Conservation (phyloP, 2,113 vertebrate species). For the Gavia stellata region DNA sequence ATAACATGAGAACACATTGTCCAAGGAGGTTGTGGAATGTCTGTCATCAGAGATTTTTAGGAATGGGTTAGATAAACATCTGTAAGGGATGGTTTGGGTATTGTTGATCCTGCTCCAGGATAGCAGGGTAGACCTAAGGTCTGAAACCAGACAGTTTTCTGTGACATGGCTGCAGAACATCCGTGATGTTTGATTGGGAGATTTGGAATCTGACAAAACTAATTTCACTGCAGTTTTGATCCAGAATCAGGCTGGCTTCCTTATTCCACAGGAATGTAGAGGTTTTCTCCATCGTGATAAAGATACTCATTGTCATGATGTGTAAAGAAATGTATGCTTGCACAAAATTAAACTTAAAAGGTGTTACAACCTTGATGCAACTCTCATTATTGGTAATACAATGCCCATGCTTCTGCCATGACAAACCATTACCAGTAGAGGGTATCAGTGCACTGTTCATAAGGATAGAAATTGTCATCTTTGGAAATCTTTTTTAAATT, state of each 20-base stretch:
- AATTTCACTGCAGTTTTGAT: neutral
- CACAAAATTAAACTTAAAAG: rapidly evolving
- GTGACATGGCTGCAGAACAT: neutral
- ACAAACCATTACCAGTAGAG: neutral
- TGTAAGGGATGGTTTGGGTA: neutral
- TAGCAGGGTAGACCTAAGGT: neutral
- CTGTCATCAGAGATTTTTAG: neutral
- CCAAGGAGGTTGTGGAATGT: neutral
- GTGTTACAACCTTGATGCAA: neutral
- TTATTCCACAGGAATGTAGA: too few relatives aligned
- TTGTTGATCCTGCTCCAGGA: neutral
- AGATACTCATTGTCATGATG: rapidly evolving
- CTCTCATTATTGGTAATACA: rapidly evolving
- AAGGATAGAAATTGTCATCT: neutral
- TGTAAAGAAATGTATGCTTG: rapidly evolving
- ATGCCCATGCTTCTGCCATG: neutral
- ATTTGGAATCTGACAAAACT: neutral
- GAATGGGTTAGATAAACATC: neutral
- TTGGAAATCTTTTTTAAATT: neutral
- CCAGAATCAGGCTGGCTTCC: neutral
- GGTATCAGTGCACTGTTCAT: neutral
- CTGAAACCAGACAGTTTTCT: neutral
- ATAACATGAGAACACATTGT: neutral
- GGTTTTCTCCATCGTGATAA: neutral
- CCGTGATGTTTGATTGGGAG: neutral